phyloP scores from a whole-genome alignment of 2,888 invertebrate genomes.

The Chrysolina haemoptera region DNA sequence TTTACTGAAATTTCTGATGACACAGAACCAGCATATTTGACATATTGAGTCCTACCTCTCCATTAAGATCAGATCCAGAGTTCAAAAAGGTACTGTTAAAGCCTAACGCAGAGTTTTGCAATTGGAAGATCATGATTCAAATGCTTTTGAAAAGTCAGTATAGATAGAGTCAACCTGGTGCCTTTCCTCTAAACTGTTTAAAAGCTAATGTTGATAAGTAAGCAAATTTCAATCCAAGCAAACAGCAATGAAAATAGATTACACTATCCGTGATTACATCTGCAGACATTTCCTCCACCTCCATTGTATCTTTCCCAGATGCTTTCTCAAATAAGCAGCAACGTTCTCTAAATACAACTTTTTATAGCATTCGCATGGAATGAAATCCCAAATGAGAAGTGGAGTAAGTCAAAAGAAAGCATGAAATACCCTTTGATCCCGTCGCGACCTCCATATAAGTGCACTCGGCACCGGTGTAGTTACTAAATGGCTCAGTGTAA shows the following conservation, averaged over 20 bases:
- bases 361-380: background rate
- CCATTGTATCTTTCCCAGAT: background rate
- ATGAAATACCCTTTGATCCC: slow-evolving; percentile 34
- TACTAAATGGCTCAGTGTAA: slow-evolving; percentile 38
- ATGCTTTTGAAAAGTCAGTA: no score
- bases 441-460: slow-evolving; percentile 34
- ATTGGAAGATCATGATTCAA: no score
- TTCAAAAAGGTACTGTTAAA: no score
- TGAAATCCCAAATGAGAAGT: slow-evolving; percentile 11
- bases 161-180: no score
- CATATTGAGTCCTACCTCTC: no score
- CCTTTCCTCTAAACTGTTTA: no score
- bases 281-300: background rate
- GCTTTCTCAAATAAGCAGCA: background rate
- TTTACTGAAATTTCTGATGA: no score
- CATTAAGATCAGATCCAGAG: no score
- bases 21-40: no score
- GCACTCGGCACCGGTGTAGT: slow-evolving; percentile 38
- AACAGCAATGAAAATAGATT: background rate
- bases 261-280: background rate
- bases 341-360: background rate
- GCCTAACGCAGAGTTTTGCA: no score
- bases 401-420: slow-evolving; percentile 18
- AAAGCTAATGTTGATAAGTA: no score
- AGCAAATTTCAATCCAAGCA: no score